Evolutionary conservation across 2,797 vertebrate species (phyloP), one percentile per base, ranked within the genome.

Genomic region (Enteromius viviparus): DNA sequence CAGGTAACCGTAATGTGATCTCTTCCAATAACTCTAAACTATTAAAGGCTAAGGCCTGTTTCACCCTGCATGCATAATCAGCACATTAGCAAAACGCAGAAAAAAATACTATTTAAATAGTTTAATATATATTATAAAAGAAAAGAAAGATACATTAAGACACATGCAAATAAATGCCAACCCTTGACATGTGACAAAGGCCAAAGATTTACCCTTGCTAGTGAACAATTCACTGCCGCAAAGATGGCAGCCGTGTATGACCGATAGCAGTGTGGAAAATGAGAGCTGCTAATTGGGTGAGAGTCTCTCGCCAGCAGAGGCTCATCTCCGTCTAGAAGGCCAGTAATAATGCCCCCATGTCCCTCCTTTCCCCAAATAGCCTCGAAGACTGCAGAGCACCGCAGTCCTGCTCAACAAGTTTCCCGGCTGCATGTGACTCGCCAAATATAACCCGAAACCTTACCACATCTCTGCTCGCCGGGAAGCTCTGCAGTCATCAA

Each of bases 381-480:
- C 78, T 19, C 82, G 79, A 89, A 88, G 76, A 90, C 83, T 86
- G 88, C 88, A 89, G 88, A 91, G 89, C 91, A 85, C 92, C 87
- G 69, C 86, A 60, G 37, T 70, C 90, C 89, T 91, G 90, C 91
- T 93, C 91, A 93, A 94, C 93, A 94, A 91, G 88, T 88, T 85
- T 4, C 69, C 85, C 79, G 23, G 76, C 87, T 83, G 89, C 93
- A 92, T 94, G 92, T 94, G 93, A 95, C 84, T 60, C n/a, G 53
- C 81, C 94, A 94, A 93, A 92, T 94, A 94, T 95, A 95, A 89
- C 88, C 85, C 74, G 91, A 93, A 95, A 94, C 93, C 88, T 91
- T 93, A 94, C 91, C 87, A 87, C 89, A 89, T 94, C 92, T 88
- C 90, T 89, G 88, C 91, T 92, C 91, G 89, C 89, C 83, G 62